Evolutionary conservation across 2,797 vertebrate genomes (phyloP).

Genomic region (Hippocampus kuda): DNA sequence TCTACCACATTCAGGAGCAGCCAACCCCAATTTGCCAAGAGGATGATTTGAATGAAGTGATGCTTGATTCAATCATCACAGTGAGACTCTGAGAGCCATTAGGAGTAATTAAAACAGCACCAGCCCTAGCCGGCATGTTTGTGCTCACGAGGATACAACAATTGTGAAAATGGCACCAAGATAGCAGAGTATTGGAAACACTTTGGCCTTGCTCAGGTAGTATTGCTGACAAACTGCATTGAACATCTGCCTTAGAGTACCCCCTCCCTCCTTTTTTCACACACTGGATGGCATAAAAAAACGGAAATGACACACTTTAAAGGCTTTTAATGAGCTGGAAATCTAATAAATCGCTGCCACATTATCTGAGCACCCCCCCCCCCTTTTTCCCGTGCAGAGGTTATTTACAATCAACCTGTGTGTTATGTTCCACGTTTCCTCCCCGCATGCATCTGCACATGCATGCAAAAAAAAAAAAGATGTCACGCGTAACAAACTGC

Average conservation of each 20-base stretch:
- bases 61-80: constrained; percentile 52
- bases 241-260: constrained; percentile 37
- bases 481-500: constrained; percentile 5
- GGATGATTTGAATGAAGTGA: constrained; percentile 30
- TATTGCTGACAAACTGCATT: constrained; percentile 19
- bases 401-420: not conserved
- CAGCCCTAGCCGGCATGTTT: constrained; percentile 5
- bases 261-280: constrained; percentile 23
- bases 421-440: not conserved
- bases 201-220: constrained; percentile 6
- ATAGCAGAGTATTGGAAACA: not conserved
- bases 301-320: not conserved
- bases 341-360: not conserved
- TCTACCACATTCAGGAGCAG: constrained; percentile 18
- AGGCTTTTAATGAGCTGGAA: not conserved
- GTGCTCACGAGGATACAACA: not conserved
- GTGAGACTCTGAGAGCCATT: constrained; percentile 56
- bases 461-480: not conserved
- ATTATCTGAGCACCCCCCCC: not conserved
- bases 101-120: constrained; percentile 61
- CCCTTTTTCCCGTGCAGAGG: not conserved
- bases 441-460: constrained; percentile 1
- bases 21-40: constrained; percentile 3
- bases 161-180: not conserved
- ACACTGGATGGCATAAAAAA: not conserved